Percentiles rank a stretch among this genome's conserved stretches.
phyloP scores from a whole-genome alignment of 2,113 vertebrate species.

The Baryphthengus martii region DNA sequence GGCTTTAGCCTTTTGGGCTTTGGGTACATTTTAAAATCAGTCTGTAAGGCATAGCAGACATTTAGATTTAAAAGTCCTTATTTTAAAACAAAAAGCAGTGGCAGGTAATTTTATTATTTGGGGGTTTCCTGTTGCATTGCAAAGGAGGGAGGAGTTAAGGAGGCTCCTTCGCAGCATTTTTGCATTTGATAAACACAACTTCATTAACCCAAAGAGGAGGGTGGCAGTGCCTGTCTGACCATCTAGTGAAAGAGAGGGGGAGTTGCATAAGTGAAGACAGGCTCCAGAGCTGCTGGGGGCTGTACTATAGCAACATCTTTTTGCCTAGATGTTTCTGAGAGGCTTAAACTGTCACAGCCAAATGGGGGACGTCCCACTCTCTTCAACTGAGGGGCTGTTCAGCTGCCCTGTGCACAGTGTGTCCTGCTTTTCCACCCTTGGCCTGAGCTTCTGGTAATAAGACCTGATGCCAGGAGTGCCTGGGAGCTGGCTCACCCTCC shows the following conservation, averaged over 20 bases:
- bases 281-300: not conserved
- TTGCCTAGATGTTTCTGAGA: not conserved
- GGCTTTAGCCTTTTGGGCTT: not conserved
- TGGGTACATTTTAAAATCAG: not conserved
- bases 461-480: not conserved
- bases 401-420: rapidly evolving
- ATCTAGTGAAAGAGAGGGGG: not conserved
- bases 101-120: not conserved
- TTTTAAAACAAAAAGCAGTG: not conserved
- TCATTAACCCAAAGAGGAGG: too few relatives aligned
- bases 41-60: not conserved
- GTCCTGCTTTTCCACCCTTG: not conserved
- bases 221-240: not conserved
- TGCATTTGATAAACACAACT: not conserved
- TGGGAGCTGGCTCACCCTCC: not conserved
- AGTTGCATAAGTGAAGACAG: not conserved
- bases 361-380: not conserved
- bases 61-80: not conserved
- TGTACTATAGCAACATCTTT: not conserved
- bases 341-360: not conserved
- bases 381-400: rapidly evolving
- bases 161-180: not conserved
- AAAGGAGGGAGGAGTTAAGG: not conserved
- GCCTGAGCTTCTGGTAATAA: not conserved
- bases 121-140: not conserved